phyloP scores from a whole-genome alignment of 1,140 invertebrate genomes.

The Cataglyphis hispanica region DNA sequence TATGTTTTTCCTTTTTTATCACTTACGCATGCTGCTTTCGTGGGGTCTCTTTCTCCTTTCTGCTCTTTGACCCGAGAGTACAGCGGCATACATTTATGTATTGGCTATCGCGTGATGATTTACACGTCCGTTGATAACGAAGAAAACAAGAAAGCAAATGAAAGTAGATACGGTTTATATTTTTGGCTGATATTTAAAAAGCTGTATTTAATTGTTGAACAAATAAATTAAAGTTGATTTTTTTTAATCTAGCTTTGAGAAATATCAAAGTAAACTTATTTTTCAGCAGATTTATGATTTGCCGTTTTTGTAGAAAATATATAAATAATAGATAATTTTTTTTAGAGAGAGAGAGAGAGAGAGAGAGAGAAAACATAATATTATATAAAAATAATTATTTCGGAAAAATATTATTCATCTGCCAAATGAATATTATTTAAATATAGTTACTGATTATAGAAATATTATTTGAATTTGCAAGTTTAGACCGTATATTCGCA shows the following conservation, averaged over 20 bases:
- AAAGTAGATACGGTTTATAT: neutral
- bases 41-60: conserved; percentile 16
- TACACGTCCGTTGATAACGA: conserved; percentile 45
- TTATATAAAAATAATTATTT: neutral
- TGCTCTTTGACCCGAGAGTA: conserved; percentile 25
- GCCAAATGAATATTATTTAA: neutral
- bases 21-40: neutral
- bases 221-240: neutral
- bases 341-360: too few relatives aligned
- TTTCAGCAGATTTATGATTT: neutral
- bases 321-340: neutral
- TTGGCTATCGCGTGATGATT: conserved; percentile 34
- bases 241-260: neutral
- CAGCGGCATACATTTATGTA: conserved; percentile 4
- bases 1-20: neutral
- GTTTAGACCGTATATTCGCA: too few relatives aligned
- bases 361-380: too few relatives aligned
- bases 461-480: neutral
- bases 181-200: neutral
- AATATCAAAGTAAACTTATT: neutral
- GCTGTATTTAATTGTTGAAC: neutral
- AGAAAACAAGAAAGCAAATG: neutral
- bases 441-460: neutral
- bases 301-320: neutral
- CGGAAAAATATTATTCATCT: neutral